Percentiles rank a stretch among this genome's conserved stretches.
Evolutionary conservation across 2,797 vertebrate genomes (phyloP).

Genomic region (Lepilemur septentrionalis): DNA sequence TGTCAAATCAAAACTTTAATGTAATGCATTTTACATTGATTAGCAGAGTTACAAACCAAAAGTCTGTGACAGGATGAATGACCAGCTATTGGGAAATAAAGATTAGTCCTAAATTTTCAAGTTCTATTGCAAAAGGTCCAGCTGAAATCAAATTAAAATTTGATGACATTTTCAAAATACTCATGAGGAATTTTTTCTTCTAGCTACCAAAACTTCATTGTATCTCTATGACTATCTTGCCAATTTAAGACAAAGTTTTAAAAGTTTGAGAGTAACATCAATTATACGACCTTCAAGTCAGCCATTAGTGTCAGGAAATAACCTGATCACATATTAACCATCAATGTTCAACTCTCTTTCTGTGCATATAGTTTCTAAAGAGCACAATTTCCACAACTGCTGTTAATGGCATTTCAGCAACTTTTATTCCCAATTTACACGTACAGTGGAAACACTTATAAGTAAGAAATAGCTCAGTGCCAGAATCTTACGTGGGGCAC

Average conservation of each 20-base stretch:
- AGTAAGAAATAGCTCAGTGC: slow-evolving; percentile 53
- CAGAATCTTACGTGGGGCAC: slow-evolving; percentile 25
- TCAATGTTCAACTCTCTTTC: not conserved
- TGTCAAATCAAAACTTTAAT: not conserved
- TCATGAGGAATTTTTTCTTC: not conserved
- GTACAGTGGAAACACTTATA: slow-evolving; percentile 32
- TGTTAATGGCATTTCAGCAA: slow-evolving; percentile 58
- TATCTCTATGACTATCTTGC: not conserved
- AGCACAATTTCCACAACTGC: slow-evolving; percentile 49
- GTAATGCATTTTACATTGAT: not conserved
- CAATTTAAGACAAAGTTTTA: not conserved
- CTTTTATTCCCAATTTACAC: slow-evolving; percentile 45
- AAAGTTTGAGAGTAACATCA: not conserved
- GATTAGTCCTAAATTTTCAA: not conserved
- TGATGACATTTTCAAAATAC: slow-evolving; percentile 29
- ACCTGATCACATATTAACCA: not conserved
- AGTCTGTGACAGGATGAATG: not conserved
- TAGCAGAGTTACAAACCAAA: not conserved
- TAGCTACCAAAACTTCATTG: not conserved
- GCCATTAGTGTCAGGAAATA: slow-evolving; percentile 3
- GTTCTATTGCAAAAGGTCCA: not conserved
- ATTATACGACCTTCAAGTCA: not conserved
- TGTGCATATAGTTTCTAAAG: not conserved
- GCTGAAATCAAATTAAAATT: not conserved
- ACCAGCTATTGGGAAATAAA: not conserved